Evolutionary conservation across 2,888 invertebrate genomes (phyloP).

Genomic region (Eupithecia tripunctaria): DNA sequence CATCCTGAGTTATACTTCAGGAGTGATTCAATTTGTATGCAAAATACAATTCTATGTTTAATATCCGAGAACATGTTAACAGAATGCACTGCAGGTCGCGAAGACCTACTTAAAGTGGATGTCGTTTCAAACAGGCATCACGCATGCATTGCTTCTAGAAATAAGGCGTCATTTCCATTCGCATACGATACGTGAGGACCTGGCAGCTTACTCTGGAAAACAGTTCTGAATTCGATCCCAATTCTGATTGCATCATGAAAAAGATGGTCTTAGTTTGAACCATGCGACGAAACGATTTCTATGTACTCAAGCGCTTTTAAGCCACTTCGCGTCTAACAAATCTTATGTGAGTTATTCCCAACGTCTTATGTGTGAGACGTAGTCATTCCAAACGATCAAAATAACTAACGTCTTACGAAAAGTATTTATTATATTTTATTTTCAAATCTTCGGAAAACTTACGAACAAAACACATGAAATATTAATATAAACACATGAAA

Average conservation of each 20-base stretch:
- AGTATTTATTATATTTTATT: too few relatives aligned
- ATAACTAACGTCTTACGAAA: too few relatives aligned
- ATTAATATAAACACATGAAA: too few relatives aligned
- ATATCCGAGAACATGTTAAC: neutral
- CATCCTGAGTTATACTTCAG: too few relatives aligned
- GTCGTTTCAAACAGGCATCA: constrained; percentile 13
- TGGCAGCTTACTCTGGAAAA: constrained; percentile 9
- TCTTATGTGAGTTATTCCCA: too few relatives aligned
- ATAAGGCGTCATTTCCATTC: constrained; percentile 61
- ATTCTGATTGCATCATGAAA: neutral
- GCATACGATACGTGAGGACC: constrained; percentile 55
- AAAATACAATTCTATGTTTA: neutral
- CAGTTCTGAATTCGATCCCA: neutral
- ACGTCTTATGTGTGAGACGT: too few relatives aligned
- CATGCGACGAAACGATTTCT: too few relatives aligned
- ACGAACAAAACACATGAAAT: too few relatives aligned
- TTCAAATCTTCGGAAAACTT: too few relatives aligned
- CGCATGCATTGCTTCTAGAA: constrained; percentile 52
- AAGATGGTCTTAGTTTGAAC: neutral
- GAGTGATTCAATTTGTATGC: too few relatives aligned
- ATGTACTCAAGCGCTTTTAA: neutral
- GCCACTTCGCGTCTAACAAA: too few relatives aligned
- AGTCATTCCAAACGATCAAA: too few relatives aligned
- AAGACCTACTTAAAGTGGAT: constrained; percentile 20
- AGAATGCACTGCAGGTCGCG: neutral